Evolutionary conservation across 2,888 invertebrate species (phyloP), one percentile per base, ranked within the genome.

Genomic region (Diplazon laetatorius): DNA sequence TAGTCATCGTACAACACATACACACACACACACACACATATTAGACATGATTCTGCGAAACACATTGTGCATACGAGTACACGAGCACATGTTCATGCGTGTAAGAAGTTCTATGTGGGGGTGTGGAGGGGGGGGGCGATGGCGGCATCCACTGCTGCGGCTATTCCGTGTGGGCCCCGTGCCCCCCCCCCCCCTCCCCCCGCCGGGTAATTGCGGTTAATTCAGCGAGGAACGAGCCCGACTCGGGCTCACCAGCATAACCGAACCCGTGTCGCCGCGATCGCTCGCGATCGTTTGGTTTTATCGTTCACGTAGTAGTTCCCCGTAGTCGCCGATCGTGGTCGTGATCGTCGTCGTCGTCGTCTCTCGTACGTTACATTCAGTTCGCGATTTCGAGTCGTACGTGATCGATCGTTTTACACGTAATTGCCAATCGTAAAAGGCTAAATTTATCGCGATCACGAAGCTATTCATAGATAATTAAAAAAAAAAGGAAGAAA

Each of bases 121-220:
- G 57, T 68, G 42, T 42, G 44, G 20, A 66, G 35, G 37, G n/a
- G 37, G 37, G 62, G 10, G 14, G 39, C 35, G 30, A 6, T 30
- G 12, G 22, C 39, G 12, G 22, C 39, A 14, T 22, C 35, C n/a
- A 22, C 37, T 16, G 18, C 46, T 22, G 50, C 22, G 50, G 52
- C 65, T 39, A 52, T 73, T 69, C 69, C 73, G 60, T 65, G 63
- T 78, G 78, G 69, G 73, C 73, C 62, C 65, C 44, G 74, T 77
- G 77, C 81, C 81, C 66, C n/a, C n/a, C n/a, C n/a, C n/a, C n/a
- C n/a, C n/a, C n/a, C n/a, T n/a, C n/a, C n/a, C n/a, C n/a, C n/a
- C n/a, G n/a, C n/a, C n/a, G n/a, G 81, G 88, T 88, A 89, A 89
- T 89, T 89, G 89, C 85, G 86, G 88, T 88, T 89, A 89, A 89